Percentiles rank a stretch among this genome's conserved stretches.
Conservation (phyloP, 2,888 invertebrate genomes). For the Laspeyria flexula region DNA sequence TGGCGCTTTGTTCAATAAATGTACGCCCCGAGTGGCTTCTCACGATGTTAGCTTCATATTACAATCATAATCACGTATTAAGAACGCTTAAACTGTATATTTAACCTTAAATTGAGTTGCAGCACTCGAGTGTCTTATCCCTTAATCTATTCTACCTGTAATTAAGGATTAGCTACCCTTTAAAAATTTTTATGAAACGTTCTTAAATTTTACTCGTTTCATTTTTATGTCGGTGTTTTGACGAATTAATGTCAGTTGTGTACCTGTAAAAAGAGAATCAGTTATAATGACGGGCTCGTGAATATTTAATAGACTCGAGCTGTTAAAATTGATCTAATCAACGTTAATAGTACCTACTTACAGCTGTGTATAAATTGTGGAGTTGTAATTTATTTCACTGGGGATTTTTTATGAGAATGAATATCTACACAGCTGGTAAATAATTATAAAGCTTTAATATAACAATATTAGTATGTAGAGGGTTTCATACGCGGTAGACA, state of each 20-base stretch:
- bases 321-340: conserved; percentile 11
- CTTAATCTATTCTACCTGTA: conserved; percentile 2
- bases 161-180: background rate
- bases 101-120: background rate
- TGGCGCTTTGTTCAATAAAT: conserved; percentile 77
- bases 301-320: conserved; percentile 26
- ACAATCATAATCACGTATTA: conserved; percentile 58
- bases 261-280: conserved; percentile 10
- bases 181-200: background rate
- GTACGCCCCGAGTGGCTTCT: conserved; percentile 67
- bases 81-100: conserved; percentile 35
- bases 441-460: background rate
- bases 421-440: background rate
- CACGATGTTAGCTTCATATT: conserved; percentile 65
- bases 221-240: conserved; percentile 1
- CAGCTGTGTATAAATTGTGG: conserved; percentile 1
- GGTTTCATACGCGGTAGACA: background rate
- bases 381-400: background rate
- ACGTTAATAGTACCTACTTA: conserved; percentile 5
- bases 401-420: background rate
- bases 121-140: background rate
- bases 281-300: conserved; percentile 12
- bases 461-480: no score
- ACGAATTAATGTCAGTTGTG: conserved; percentile 8
- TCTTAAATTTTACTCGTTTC: background rate